phyloP scores from a whole-genome alignment of 2,888 invertebrate species.

The Protonemura montana region DNA sequence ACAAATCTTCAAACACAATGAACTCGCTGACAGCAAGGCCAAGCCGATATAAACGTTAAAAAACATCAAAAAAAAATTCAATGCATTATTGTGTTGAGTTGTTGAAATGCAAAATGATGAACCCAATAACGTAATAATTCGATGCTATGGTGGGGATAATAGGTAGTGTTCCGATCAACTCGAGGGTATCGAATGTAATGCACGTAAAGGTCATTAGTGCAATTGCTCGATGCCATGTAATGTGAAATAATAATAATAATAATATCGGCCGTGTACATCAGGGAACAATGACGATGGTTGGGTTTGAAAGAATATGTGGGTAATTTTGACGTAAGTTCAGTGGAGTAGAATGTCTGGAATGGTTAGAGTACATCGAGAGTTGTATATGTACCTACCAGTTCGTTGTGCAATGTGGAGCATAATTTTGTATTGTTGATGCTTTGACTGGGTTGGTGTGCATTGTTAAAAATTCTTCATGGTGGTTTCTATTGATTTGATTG shows the following conservation, averaged over 20 bases:
- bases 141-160: neutral
- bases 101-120: constrained; percentile 7
- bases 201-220: constrained; percentile 5
- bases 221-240: neutral
- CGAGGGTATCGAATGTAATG: neutral
- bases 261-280: neutral
- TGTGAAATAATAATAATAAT: neutral
- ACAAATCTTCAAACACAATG: neutral
- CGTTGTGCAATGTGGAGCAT: too few relatives aligned
- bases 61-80: too few relatives aligned
- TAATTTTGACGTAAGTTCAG: neutral
- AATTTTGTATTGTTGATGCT: neutral
- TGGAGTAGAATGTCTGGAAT: neutral
- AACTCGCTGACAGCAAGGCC: neutral
- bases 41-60: too few relatives aligned
- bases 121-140: neutral
- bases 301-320: neutral
- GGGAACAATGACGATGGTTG: neutral
- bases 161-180: neutral
- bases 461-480: neutral
- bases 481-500: neutral
- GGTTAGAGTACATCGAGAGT: neutral
- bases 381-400: too few relatives aligned
- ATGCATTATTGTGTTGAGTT: neutral
- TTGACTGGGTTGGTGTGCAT: neutral